Evolutionary conservation across 1,140 invertebrate genomes (phyloP).

Genomic region (Caerostris extrusa): DNA sequence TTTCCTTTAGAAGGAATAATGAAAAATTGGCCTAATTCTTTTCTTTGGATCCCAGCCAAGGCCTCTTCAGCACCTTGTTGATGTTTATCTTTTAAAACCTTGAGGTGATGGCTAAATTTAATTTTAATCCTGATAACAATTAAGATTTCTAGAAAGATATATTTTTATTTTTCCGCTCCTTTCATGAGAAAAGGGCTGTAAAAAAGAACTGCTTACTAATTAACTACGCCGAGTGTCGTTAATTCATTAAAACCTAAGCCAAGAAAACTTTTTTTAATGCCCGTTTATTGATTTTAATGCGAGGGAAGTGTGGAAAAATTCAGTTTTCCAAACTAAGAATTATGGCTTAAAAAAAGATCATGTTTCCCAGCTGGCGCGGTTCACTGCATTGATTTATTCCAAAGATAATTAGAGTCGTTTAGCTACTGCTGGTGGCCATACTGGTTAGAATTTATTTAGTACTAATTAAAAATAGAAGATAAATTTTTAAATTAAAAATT

Average conservation of each 20-base stretch:
- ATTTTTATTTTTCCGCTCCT: slow-evolving; percentile 51
- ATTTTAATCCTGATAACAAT: slow-evolving; percentile 63
- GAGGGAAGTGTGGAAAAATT: slow-evolving; percentile 49
- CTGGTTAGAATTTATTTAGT: slow-evolving; percentile 34
- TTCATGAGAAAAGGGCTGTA: slow-evolving; percentile 9
- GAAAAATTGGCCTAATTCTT: not conserved
- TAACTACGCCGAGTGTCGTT: slow-evolving; percentile 63
- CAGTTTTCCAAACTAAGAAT: slow-evolving; percentile 66
- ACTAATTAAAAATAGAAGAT: not conserved
- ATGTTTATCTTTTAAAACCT: slow-evolving; percentile 46
- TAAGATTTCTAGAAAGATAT: slow-evolving; percentile 52
- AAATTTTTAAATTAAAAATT: slow-evolving; percentile 29
- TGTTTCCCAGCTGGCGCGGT: slow-evolving; percentile 51
- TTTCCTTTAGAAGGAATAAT: not conserved
- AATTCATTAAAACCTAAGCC: slow-evolving; percentile 69
- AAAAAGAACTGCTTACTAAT: slow-evolving; percentile 52
- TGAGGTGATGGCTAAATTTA: slow-evolving; percentile 43
- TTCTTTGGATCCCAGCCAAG: slow-evolving; percentile 20
- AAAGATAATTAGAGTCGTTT: slow-evolving; percentile 70
- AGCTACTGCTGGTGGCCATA: not conserved
- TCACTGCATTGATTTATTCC: slow-evolving; percentile 71
- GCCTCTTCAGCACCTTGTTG: slow-evolving; percentile 13
- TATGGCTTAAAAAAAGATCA: slow-evolving; percentile 71
- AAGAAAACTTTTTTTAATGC: slow-evolving; percentile 33
- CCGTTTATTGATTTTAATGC: slow-evolving; percentile 66